phyloP scores from a whole-genome alignment of 2,888 invertebrate species.

The Euzetes globulus region DNA sequence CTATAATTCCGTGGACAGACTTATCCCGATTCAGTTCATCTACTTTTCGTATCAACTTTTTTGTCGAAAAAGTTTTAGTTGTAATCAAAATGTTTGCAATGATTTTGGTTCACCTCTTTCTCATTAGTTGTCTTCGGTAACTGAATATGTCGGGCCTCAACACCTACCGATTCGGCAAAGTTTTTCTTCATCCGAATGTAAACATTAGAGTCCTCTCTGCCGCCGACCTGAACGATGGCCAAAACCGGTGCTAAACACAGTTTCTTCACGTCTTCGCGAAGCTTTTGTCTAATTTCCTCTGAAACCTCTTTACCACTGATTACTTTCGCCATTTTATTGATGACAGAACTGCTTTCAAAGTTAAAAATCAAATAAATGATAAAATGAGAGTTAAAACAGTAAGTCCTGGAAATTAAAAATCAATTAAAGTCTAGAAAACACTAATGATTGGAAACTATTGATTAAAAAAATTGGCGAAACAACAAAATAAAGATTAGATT shows the following conservation, averaged over 20 bases:
- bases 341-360: background rate
- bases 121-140: conserved; percentile 69
- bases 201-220: conserved; percentile 92
- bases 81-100: background rate
- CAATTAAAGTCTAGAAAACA: background rate
- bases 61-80: conserved; percentile 39
- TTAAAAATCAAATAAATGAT: background rate
- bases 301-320: conserved; percentile 39
- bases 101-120: conserved; percentile 55
- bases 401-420: background rate
- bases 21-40: conserved; percentile 72
- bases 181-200: conserved; percentile 94
- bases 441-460: too few relatives aligned
- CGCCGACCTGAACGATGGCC: conserved; percentile 63
- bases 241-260: conserved; percentile 39
- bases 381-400: background rate
- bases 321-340: conserved; percentile 36
- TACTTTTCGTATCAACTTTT: conserved; percentile 62
- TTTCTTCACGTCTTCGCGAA: conserved; percentile 33
- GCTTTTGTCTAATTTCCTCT: conserved; percentile 32
- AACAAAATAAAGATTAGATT: too few relatives aligned
- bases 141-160: conserved; percentile 67
- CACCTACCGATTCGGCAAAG: conserved; percentile 83
- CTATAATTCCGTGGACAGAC: conserved; percentile 84
- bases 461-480: too few relatives aligned